These are phyloP conservation scores for Crossaster papposus DNA, from an alignment of 53 echinoderm and acorn worm genomes.

Conservation along the genomic window DNA sequence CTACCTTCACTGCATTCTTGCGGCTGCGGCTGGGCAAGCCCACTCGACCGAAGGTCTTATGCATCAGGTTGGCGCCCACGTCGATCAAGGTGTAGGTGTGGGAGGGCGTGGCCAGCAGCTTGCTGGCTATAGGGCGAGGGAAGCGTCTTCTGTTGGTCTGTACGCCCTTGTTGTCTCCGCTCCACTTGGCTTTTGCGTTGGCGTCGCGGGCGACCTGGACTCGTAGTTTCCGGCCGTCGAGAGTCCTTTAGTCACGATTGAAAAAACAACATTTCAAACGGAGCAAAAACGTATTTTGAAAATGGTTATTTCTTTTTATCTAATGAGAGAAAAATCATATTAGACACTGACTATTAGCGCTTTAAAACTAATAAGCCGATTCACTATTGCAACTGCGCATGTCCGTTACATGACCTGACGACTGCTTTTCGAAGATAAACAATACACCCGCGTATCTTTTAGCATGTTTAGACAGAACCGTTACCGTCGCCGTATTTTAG, in stretches of 20 bases:
- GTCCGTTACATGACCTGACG: no score
- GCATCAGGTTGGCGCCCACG: slow-evolving; percentile 58
- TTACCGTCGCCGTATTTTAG: no score
- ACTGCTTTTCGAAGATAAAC: no score
- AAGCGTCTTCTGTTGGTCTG: slow-evolving; percentile 18
- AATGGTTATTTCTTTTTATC: no score
- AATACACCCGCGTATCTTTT: no score
- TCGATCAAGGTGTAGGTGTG: slow-evolving; percentile 62
- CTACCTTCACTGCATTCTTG: slow-evolving; percentile 44
- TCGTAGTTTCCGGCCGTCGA: slow-evolving; percentile 45
- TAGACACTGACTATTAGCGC: no score
- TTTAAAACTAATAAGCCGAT: no score
- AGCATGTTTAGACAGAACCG: no score
- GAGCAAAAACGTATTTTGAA: no score
- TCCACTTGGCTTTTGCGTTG: slow-evolving; percentile 15
- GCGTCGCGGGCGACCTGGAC: slow-evolving; percentile 46
- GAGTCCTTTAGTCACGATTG: neutral
- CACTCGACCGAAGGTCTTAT: slow-evolving; percentile 49
- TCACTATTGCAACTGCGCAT: no score
- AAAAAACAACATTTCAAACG: neutral
- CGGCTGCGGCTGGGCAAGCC: slow-evolving; percentile 43
- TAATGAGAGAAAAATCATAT: no score
- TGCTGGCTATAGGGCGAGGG: slow-evolving; percentile 45
- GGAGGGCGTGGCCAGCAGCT: slow-evolving; percentile 39
- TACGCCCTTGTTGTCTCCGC: slow-evolving; percentile 38